Evolutionary conservation across 1,140 invertebrate genomes (phyloP), one percentile per base, ranked within the genome.

Genomic region (Pseudomyrmex sp.): DNA sequence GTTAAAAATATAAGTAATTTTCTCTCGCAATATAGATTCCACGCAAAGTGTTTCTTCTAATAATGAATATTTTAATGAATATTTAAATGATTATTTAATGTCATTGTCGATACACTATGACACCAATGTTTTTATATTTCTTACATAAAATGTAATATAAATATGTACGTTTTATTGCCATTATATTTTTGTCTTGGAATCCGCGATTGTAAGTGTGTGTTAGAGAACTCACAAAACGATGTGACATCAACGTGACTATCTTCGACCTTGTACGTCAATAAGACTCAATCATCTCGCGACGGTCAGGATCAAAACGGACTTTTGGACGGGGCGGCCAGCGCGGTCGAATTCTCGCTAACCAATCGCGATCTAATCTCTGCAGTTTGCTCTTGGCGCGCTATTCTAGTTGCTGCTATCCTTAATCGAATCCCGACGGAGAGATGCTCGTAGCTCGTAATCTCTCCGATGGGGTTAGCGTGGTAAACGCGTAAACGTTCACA

Each of bases 381-480:
- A 69, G 59, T 52, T 52, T 35, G 50, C 44, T 15, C 56, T 56
- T n/a, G 44, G n/a, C 15, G 20, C 44, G 15, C 56, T 18, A 8
- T 59, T 82, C 70, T 70, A 61, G 12, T 35, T 35, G 35, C 58
- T 62, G 62, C 20, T 13, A 7, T 44, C 46, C 54, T 72, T 82
- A 72, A 83, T 85, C 82, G 58, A 70, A 76, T 62, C 74, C 59
- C 70, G 48, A 69, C 65, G 20, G 63, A 69, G 56, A 18, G 23
- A 61, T 59, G 46, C 48, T 46, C 35, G 12, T 65, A 63, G 52
- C 10, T 59, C 48, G 70, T 75, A 82, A 75, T 75, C 68, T 75
- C 68, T 46, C 26, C 26, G 48, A 46, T 48, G 58, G 18, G 58
- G 56, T 69, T 65, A n/a, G 26, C 20, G 52, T 52, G 59, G 52